phyloP scores from a whole-genome alignment of 2,113 vertebrate genomes.

The Marcusenius ussheri region DNA sequence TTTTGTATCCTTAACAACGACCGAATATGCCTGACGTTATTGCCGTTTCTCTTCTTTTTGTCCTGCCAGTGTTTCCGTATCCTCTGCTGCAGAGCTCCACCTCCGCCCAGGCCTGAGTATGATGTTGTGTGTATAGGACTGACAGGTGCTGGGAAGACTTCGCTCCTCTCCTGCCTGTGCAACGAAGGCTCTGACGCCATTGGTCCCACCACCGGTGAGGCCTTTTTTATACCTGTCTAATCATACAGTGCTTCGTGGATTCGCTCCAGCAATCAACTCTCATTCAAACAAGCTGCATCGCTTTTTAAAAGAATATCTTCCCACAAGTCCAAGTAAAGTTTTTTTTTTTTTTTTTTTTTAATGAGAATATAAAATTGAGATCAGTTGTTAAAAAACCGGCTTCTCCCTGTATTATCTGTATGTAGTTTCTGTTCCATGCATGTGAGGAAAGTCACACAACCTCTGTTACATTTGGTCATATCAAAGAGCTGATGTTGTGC shows the following conservation, averaged over 20 bases:
- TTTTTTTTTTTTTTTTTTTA: not conserved
- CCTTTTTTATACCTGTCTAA: not conserved
- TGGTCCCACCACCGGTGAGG: conserved; percentile 85
- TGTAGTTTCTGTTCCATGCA: not conserved
- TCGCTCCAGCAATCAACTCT: not conserved
- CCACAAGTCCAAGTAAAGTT: not conserved
- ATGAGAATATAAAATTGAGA: not conserved
- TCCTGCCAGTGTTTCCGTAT: conserved; percentile 84
- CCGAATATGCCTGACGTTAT: not conserved
- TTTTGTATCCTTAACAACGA: not conserved
- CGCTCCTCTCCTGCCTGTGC: conserved; percentile 83
- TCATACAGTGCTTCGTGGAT: not conserved
- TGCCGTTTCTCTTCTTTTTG: conserved; percentile 19
- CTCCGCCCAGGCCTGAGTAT: conserved; percentile 85
- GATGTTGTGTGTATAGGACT: conserved; percentile 97
- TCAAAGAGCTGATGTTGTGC: not conserved
- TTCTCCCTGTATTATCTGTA: not conserved
- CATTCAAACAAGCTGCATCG: not conserved
- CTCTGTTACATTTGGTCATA: not conserved
- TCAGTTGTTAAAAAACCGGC: not conserved
- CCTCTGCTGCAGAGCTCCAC: conserved; percentile 94
- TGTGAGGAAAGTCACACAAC: not conserved
- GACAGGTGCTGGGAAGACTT: conserved; percentile 89
- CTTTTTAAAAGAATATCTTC: not conserved
- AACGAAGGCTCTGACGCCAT: conserved; percentile 76